Base-by-base conservation (phyloP, 2,113 vertebrate species). In the Cnemophilus loriae region DNA sequence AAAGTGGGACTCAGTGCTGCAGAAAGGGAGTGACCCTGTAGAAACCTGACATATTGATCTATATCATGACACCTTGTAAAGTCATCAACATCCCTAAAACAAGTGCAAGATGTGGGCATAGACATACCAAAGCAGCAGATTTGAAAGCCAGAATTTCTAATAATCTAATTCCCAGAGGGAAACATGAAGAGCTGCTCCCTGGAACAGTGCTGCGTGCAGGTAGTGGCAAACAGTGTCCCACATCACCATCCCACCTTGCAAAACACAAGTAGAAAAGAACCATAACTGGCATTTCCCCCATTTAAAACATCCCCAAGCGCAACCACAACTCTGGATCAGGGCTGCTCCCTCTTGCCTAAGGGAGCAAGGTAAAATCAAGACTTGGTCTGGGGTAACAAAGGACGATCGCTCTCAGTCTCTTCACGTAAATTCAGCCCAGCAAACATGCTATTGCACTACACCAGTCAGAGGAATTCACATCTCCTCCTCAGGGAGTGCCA, bases 201-300 rank as follows among this genome's bases (percentile, higher is more conserved):
- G 35, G 70, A 86, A 56, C 15, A 50, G 13, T 0, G 0, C 17
- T 30, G 9, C 64, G 35, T 4, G 10, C 7, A n/a, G 52, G 46
- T 11, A 35, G 3, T 8, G 10, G 27, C 17, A 10, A 83, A 60
- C 1, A 1, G 27, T 4, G 8, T 20, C n/a, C 32, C n/a, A 10
- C 24, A 52, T 27, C 37, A 78, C 16, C 47, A 55, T 37, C 28
- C 27, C 4, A 5, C 33, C 57, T n/a, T 68, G 30, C 32, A 73
- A 78, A 88, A 80, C n/a, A 61, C 37, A 19, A 1, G 1, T 3
- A 44, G 41, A 37, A 60, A 50, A 46, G 16, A 80, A 46, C 9
- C 9, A 0, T 7, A 57, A 37, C 10, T 53, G 50, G 20, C 26
- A 53, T 47, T 47, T 84, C 17, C 30, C 23, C 17, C 21, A 28